These are phyloP conservation scores for Nicator chloris DNA, from an alignment of 2,113 vertebrate genomes.

Conservation along the genomic window DNA sequence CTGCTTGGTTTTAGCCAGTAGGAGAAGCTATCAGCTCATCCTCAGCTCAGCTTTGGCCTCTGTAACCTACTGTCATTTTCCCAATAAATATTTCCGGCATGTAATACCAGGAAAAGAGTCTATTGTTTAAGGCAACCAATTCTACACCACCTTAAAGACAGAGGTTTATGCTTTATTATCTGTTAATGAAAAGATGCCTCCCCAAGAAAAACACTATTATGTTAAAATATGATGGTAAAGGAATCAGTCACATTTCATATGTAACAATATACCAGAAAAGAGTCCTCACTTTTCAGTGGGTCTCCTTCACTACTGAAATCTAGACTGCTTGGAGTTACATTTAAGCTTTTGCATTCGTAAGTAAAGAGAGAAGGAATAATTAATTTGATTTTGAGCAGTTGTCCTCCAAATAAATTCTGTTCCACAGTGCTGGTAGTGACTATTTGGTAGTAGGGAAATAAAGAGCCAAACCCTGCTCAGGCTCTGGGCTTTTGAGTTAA, in stretches of 20 bases:
- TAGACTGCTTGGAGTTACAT: background rate
- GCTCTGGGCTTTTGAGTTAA: background rate
- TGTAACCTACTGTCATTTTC: background rate
- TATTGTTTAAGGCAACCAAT: background rate
- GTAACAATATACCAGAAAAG: background rate
- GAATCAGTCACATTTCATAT: background rate
- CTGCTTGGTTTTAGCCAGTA: background rate
- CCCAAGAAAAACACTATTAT: background rate
- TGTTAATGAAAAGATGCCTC: background rate
- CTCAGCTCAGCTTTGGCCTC: background rate
- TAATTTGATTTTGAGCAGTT: background rate
- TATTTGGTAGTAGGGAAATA: background rate
- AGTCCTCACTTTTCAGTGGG: background rate
- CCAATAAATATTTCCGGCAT: background rate
- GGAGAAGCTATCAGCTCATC: background rate
- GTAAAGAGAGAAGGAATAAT: background rate
- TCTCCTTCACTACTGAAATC: background rate
- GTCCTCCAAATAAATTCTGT: slow-evolving; percentile 13
- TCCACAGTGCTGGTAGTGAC: background rate
- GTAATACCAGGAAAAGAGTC: background rate
- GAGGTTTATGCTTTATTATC: slow-evolving; percentile 1
- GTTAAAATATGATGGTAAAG: background rate
- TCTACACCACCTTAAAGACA: background rate
- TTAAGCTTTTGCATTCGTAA: background rate
- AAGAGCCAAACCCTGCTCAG: background rate